Base-by-base conservation (phyloP, 2,113 vertebrate species). In the Taurulus bubalis region DNA sequence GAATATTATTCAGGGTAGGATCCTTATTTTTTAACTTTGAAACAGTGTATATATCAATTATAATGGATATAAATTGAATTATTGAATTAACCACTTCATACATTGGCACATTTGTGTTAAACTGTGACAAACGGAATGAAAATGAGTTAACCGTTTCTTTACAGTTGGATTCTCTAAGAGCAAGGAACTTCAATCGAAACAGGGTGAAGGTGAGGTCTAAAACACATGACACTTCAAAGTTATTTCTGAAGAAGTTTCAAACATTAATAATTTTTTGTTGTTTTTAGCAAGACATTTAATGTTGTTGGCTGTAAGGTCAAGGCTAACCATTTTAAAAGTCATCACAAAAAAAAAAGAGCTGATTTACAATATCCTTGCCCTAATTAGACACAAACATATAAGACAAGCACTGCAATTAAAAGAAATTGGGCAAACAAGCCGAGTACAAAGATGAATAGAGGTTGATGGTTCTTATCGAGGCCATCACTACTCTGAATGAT, bases 81-180 rank as follows among this genome's bases (percentile, higher is more conserved):
- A 36, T 0, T n/a, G 8, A 26, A 26, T 22, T 8, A 24, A 30
- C 8, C 7, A 69, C 40, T 28, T 59, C 6, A 36, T 20, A 63
- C 56, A 4, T 73, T 45, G 16, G 2, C 9, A 69, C 40, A 20
- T 22, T 77, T 32, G 15, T 63, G 18, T 30, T 55, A 20, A 79
- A 66, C 24, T 67, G 5, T 51, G 26, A 59, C 34, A 56, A 20
- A 68, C 20, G n/a, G 30, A 12, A 3, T 47, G 65, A 24, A 70
- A 62, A 8, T 26, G 15, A 62, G 2, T 55, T 49, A 1, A 6
- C 38, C 80, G 18, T 86, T 49, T 93, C 1, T 81, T 87, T 86
- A 83, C 91, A 97, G 97, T 96, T 93, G 97, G 96, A 88, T 98
- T 97, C 88, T 96, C 96, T 77, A 98, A 87, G 83, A 93, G 90